Percentiles rank a stretch among this genome's conserved stretches.
Conservation (phyloP, 2,888 invertebrate species). For the Melanargia galathea region DNA sequence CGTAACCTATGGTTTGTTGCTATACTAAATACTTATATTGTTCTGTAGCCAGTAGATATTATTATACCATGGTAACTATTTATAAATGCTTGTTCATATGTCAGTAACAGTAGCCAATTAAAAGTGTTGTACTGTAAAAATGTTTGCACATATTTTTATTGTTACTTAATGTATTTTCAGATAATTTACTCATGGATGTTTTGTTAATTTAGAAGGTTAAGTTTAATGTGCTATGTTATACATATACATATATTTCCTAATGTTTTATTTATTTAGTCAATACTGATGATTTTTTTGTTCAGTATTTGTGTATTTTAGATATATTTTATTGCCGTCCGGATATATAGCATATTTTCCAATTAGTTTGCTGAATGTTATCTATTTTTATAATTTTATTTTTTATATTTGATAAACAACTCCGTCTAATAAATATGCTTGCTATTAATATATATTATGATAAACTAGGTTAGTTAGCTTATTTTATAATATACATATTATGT, state of each 20-base stretch:
- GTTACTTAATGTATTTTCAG: too few relatives aligned
- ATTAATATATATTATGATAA: constrained; percentile 5
- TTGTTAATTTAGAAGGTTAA: not conserved
- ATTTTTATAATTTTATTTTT: constrained; percentile 3
- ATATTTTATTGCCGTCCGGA: constrained; percentile 31
- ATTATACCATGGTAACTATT: too few relatives aligned
- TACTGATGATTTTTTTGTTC: not conserved
- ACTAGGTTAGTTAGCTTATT: constrained; percentile 8
- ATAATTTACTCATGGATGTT: not conserved
- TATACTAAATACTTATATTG: too few relatives aligned
- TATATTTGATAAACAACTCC: constrained; percentile 24
- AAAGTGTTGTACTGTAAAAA: too few relatives aligned
- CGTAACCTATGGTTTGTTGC: too few relatives aligned
- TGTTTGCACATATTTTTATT: too few relatives aligned
- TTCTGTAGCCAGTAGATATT: too few relatives aligned
- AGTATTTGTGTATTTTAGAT: constrained; percentile 2
- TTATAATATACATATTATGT: constrained; percentile 4
- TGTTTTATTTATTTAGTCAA: constrained; percentile 12
- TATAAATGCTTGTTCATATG: too few relatives aligned
- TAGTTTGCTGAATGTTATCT: constrained; percentile 14
- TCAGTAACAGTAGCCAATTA: too few relatives aligned
- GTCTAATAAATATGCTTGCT: constrained; percentile 34
- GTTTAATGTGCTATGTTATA: constrained; percentile 21
- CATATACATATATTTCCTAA: not conserved
- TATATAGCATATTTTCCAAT: constrained; percentile 15